Conservation (phyloP, 92 coral and sea anemone genomes). For the Epizoanthus rinbou region DNA sequence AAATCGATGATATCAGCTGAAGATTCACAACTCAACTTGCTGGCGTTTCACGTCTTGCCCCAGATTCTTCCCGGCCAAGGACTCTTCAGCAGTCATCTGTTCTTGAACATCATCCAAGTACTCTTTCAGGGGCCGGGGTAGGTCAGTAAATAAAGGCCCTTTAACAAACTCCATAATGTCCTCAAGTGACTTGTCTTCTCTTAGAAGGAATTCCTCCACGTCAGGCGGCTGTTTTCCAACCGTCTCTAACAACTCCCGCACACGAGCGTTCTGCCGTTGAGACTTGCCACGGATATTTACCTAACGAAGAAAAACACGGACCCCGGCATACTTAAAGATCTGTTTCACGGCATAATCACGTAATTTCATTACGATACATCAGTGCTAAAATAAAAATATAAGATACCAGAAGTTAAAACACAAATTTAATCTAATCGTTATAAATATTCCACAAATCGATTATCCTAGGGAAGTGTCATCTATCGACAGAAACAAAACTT, state of each 20-base stretch:
- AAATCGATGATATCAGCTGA: too few species aligned
- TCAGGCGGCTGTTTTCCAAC: constrained; percentile 62
- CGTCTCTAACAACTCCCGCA: constrained; percentile 49
- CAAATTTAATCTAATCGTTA: too few species aligned
- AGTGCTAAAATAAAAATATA: too few species aligned
- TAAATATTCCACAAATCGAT: too few species aligned
- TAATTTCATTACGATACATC: too few species aligned
- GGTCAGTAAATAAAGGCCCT: constrained; percentile 39
- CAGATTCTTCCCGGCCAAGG: not conserved
- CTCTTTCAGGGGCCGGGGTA: constrained; percentile 53
- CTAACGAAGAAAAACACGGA: constrained; percentile 45
- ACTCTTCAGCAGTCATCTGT: not conserved
- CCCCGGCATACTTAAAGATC: too few species aligned
- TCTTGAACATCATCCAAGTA: constrained; percentile 48
- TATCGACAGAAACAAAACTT: too few species aligned
- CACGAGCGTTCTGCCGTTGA: constrained; percentile 41
- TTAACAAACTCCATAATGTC: constrained; percentile 62
- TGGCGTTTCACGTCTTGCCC: not conserved
- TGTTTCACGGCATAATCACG: too few species aligned
- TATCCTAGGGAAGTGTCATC: too few species aligned
- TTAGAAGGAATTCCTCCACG: constrained; percentile 79
- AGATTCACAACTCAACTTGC: too few species aligned
- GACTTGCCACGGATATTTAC: constrained; percentile 86
- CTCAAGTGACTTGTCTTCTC: constrained; percentile 70
- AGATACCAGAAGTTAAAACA: too few species aligned